phyloP scores from a whole-genome alignment of 1,140 invertebrate species.

The Sitobion miscanthi region DNA sequence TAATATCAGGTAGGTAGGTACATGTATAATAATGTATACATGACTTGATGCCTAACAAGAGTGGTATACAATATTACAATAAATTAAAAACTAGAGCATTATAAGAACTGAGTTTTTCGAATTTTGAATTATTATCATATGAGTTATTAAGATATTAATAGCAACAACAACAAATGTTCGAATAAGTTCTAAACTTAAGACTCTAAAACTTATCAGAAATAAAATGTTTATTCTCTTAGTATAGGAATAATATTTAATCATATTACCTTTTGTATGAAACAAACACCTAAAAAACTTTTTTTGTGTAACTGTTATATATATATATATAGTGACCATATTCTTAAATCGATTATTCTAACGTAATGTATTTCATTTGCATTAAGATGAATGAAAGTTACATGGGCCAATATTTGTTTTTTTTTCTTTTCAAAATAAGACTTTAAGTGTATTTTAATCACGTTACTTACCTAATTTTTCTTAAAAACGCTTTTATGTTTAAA shows the following conservation, averaged over 20 bases:
- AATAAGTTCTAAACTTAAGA: too few species aligned
- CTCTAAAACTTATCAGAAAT: too few species aligned
- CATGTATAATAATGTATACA: too few species aligned
- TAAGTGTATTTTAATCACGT: constrained; percentile 16
- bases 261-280: background rate
- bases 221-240: background rate
- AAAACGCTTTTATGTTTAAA: constrained; percentile 17
- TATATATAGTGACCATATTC: background rate
- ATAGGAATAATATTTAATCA: background rate
- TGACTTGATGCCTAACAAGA: too few species aligned
- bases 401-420: background rate
- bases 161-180: too few species aligned
- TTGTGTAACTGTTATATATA: background rate
- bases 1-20: too few species aligned
- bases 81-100: too few species aligned
- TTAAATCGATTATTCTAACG: background rate
- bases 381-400: background rate
- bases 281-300: background rate
- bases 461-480: constrained; percentile 16
- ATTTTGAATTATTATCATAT: too few species aligned
- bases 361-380: background rate
- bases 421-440: constrained; percentile 6
- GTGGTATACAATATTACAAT: too few species aligned
- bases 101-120: too few species aligned
- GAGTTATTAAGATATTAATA: too few species aligned